Evolutionary conservation across 2,888 invertebrate genomes (phyloP), one percentile per base, ranked within the genome.

Genomic region (Epinotia bilunana): DNA sequence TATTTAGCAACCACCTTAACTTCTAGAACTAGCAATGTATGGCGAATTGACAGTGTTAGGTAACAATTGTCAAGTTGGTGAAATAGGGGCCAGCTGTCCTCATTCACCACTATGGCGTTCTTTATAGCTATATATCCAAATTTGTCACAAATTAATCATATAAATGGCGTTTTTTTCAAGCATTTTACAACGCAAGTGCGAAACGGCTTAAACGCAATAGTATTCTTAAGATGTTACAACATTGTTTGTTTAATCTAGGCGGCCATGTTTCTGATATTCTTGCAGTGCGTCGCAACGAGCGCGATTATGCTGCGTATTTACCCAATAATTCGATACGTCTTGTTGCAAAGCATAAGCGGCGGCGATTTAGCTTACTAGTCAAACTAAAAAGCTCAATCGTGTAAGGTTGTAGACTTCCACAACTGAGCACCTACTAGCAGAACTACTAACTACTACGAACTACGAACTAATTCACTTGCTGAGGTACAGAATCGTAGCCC

Each of bases 251-350:
- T 3, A n/a, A 16, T 9, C 88, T 53, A 85, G 81, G 79, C 77
- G 80, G 86, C 86, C 81, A 91, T 91, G 91, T 90, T 87, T 90
- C 90, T 90, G 80, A 84, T 89, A 85, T 90, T 89, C 90, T 88
- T 88, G 88, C 90, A 87, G 85, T 81, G 84, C 86, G 86, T 88
- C 89, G 90, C 89, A 91, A 89, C 90, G 91, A 91, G 87, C 81
- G 84, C 90, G 91, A 91, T 91, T 92, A 91, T 89, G 84, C 82
- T 84, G 87, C 88, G 90, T 94, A 93, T 93, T 94, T 94, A 92
- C 93, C 91, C 92, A 93, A 94, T 93, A 93, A 93, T 94, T 93
- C 92, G 93, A 92, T 92, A 89, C 89, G 89, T 82, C 82, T 79
- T 80, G 79, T 60, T 69, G 2, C 67, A 84, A 88, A 80, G 18